Conservation (phyloP, 2,113 vertebrate genomes). For the Leuciscus idus region DNA sequence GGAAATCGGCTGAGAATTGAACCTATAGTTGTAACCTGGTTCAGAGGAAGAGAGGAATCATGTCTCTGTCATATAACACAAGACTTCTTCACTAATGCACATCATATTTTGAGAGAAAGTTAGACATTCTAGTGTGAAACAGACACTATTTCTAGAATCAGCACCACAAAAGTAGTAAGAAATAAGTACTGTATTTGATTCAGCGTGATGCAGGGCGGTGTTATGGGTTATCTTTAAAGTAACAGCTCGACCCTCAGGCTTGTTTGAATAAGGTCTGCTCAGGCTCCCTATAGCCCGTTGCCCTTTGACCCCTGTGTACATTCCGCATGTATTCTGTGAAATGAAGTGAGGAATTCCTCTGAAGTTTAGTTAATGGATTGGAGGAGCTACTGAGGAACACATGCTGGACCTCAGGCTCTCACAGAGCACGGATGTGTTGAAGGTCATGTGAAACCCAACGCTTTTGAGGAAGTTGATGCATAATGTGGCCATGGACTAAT, state of each 20-base stretch:
- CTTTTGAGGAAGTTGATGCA: not conserved
- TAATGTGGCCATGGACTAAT: not conserved
- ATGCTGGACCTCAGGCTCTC: not conserved
- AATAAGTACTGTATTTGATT: too few species aligned
- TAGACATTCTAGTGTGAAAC: too few species aligned
- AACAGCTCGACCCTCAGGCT: slow-evolving; percentile 69
- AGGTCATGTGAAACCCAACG: not conserved
- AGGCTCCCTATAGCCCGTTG: slow-evolving; percentile 86
- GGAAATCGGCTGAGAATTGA: too few species aligned
- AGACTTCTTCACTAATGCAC: too few species aligned
- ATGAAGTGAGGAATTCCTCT: slow-evolving; percentile 81
- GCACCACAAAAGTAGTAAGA: too few species aligned
- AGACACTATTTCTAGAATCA: too few species aligned
- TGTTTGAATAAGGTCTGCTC: slow-evolving; percentile 89
- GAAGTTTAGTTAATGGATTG: slow-evolving; percentile 75
- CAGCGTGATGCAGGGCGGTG: too few species aligned
- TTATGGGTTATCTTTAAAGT: not conserved
- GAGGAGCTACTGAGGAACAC: slow-evolving; percentile 36
- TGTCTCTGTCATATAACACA: too few species aligned
- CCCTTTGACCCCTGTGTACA: slow-evolving; percentile 86
- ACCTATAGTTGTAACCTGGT: too few species aligned
- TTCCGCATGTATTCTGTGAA: slow-evolving; percentile 78
- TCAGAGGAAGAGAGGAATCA: too few species aligned
- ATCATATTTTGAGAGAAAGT: too few species aligned
- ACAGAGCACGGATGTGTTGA: not conserved